Conservation (phyloP, 2,113 vertebrate genomes). For the Corythaeola cristata region DNA sequence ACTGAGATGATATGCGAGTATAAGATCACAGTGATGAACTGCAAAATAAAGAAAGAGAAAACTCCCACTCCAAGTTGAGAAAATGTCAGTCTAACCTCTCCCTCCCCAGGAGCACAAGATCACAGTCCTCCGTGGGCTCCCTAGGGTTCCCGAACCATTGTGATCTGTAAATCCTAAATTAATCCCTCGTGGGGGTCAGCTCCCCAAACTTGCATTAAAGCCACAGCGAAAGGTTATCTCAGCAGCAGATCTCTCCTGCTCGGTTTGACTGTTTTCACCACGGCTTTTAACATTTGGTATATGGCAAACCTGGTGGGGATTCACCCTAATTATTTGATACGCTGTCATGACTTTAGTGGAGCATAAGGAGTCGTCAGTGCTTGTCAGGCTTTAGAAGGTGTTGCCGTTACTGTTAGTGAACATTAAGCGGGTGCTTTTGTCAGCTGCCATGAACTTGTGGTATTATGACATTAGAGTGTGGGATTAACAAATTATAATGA, state of each 20-base stretch:
- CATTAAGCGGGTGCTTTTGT: background rate
- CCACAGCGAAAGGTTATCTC: background rate
- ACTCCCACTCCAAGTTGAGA: background rate
- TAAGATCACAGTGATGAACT: background rate
- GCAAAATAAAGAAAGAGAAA: background rate
- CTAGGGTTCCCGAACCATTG: background rate
- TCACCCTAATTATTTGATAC: background rate
- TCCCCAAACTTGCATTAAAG: background rate
- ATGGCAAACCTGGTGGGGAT: constrained; percentile 3
- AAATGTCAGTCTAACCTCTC: background rate
- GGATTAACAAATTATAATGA: background rate
- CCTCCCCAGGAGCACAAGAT: background rate
- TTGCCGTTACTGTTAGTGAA: background rate
- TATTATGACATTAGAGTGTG: background rate
- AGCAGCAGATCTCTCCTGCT: constrained; percentile 8
- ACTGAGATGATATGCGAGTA: background rate
- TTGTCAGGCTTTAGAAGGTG: background rate
- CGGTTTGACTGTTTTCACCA: background rate
- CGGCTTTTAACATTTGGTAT: background rate
- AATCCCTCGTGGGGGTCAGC: background rate
- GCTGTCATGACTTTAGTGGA: background rate
- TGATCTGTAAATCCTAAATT: constrained; percentile 3
- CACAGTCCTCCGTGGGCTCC: background rate
- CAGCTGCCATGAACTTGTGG: background rate
- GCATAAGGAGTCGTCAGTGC: background rate